Conservation (phyloP, 2,797 vertebrate species). For the Sparus aurata region DNA sequence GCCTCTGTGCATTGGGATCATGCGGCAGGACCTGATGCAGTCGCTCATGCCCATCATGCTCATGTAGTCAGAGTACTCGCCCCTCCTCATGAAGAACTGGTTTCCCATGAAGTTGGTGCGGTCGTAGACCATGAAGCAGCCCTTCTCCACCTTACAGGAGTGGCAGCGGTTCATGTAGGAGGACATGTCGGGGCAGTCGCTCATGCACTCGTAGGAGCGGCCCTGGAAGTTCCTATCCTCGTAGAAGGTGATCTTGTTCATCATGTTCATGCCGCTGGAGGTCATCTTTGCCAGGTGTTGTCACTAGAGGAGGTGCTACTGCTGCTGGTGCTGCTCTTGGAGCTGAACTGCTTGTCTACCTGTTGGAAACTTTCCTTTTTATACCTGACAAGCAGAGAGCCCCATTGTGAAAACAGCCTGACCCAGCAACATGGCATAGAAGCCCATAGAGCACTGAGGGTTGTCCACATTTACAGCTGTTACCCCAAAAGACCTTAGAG, state of each 20-base stretch:
- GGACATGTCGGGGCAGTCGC: conserved; percentile 64
- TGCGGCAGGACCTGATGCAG: conserved; percentile 61
- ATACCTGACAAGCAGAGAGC: conserved; percentile 51
- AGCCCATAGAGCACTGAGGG: conserved; percentile 40
- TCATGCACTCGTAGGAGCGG: conserved; percentile 60
- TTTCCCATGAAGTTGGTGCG: conserved; percentile 71
- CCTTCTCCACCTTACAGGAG: conserved; percentile 67
- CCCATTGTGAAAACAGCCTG: conserved; percentile 64
- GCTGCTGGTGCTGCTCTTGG: conserved; percentile 47
- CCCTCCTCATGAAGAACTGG: conserved; percentile 71
- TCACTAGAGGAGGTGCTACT: conserved; percentile 12
- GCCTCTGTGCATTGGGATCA: conserved; percentile 64
- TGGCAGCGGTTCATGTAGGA: conserved; percentile 68
- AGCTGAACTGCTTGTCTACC: conserved; percentile 63
- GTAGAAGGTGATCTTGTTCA: conserved; percentile 63
- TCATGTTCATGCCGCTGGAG: conserved; percentile 60
- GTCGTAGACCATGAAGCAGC: conserved; percentile 71
- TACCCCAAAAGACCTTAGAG: conserved; percentile 52
- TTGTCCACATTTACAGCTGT: conserved; percentile 40
- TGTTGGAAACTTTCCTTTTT: conserved; percentile 55
- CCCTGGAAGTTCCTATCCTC: conserved; percentile 69
- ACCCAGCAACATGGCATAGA: conserved; percentile 60
- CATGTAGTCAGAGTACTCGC: conserved; percentile 66
- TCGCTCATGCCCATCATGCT: conserved; percentile 58
- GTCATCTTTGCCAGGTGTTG: conserved; percentile 50